Evolutionary conservation across 1,140 invertebrate genomes (phyloP).

Genomic region (Xylocopa sonorina): DNA sequence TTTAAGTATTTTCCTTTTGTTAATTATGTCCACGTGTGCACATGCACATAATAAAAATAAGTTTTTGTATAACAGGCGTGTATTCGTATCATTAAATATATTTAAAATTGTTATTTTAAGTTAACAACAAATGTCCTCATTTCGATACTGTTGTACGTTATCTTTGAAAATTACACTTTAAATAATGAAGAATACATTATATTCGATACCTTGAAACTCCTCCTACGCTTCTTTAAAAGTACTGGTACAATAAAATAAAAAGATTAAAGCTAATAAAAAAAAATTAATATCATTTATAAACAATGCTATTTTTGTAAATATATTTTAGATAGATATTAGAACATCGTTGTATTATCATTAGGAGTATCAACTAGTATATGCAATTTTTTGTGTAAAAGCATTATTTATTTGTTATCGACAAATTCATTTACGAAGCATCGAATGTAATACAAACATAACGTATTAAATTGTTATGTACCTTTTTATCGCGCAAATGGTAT

Average conservation of each 20-base stretch:
- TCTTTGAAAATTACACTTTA: conserved; percentile 27
- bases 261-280: background rate
- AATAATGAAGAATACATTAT: conserved; percentile 14
- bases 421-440: conserved; percentile 34
- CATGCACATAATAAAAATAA: background rate
- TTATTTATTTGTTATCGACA: conserved; percentile 49
- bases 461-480: conserved; percentile 31
- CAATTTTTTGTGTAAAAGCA: conserved; percentile 42
- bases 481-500: conserved; percentile 23
- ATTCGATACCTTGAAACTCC: conserved; percentile 6
- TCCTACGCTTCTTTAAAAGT: background rate
- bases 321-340: too few species aligned
- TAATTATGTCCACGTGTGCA: conserved; percentile 5
- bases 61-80: conserved; percentile 16
- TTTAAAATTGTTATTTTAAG: conserved; percentile 19
- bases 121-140: background rate
- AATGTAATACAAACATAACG: conserved; percentile 37
- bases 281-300: too few species aligned
- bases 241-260: background rate
- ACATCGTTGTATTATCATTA: background rate
- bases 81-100: conserved; percentile 19
- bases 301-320: too few species aligned
- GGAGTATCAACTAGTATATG: background rate
- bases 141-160: conserved; percentile 5
- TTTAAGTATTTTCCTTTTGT: conserved; percentile 22